Percentiles rank a stretch among this genome's conserved stretches.
Conservation (phyloP, 2,797 vertebrate genomes). For the Sylvilagus floridanus region DNA sequence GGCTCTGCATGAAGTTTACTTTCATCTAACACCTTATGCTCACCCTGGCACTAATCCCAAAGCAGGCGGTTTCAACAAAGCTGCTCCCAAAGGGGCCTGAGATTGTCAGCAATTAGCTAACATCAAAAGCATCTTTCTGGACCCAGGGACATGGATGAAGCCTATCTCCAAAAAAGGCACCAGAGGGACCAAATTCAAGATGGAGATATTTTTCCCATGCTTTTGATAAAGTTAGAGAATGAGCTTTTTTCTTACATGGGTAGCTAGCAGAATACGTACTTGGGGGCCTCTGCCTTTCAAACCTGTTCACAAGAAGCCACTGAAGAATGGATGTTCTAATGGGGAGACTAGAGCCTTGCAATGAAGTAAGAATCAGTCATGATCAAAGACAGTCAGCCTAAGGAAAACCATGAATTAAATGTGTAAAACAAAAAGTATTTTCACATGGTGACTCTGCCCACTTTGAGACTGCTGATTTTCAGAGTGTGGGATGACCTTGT, state of each 20-base stretch:
- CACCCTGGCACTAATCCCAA: not conserved
- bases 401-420: not conserved
- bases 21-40: not conserved
- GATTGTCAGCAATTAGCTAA: not conserved
- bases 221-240: not conserved
- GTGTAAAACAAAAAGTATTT: not conserved
- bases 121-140: not conserved
- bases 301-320: not conserved
- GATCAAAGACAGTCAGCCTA: not conserved
- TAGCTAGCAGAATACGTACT: not conserved
- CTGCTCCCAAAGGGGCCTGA: no score
- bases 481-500: not conserved
- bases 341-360: not conserved
- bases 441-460: not conserved
- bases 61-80: not conserved
- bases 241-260: not conserved
- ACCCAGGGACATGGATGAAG: no score
- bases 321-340: no score
- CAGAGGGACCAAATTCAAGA: not conserved
- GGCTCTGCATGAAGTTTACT: not conserved
- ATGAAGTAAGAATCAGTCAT: not conserved
- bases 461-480: not conserved
- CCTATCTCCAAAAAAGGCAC: not conserved
- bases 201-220: not conserved
- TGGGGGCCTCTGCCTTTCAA: accelerated